Evolutionary conservation across 2,888 invertebrate species (phyloP), one percentile per base, ranked within the genome.

Genomic region (Andrena flavipes): DNA sequence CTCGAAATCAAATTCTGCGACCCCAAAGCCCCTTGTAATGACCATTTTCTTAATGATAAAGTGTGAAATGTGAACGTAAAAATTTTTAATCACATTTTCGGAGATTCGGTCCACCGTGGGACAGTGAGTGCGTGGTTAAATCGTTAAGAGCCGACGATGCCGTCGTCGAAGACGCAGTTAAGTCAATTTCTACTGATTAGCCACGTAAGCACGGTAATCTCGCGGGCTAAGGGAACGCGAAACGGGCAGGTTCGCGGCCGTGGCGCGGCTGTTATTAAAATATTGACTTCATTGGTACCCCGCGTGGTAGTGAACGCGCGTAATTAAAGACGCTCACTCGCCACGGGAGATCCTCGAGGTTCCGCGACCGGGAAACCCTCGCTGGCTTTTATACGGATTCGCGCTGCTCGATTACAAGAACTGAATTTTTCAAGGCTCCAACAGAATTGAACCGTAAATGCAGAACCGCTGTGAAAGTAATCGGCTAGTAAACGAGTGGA

Each of bases 71-170:
- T n/a, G n/a, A n/a, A n/a, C n/a, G n/a, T n/a, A n/a, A n/a, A n/a
- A n/a, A n/a, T n/a, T n/a, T n/a, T n/a, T n/a, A n/a, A n/a, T n/a
- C n/a, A n/a, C n/a, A n/a, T n/a, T n/a, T n/a, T n/a, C n/a, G n/a
- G n/a, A n/a, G n/a, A n/a, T n/a, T n/a, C n/a, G n/a, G n/a, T n/a
- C n/a, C n/a, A n/a, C n/a, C n/a, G n/a, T n/a, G n/a, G n/a, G n/a
- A n/a, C n/a, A n/a, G 51, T 42, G 77, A 68, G 56, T 64, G 70
- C 76, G 78, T 87, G 84, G 82, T 86, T 82, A 82, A 86, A 84
- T 90, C 86, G 87, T 89, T 88, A 89, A 87, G 85, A 48, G 78
- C 30, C 64, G 42, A 4, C 80, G 63, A 62, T 77, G 73, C 80
- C 70, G 74, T 70, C 71, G 76, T 51, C 65, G 67, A 56, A 4